Percentiles rank a stretch among this genome's conserved stretches.
Evolutionary conservation across 2,797 vertebrate genomes (phyloP).

Genomic region (Thaleichthys pacificus): DNA sequence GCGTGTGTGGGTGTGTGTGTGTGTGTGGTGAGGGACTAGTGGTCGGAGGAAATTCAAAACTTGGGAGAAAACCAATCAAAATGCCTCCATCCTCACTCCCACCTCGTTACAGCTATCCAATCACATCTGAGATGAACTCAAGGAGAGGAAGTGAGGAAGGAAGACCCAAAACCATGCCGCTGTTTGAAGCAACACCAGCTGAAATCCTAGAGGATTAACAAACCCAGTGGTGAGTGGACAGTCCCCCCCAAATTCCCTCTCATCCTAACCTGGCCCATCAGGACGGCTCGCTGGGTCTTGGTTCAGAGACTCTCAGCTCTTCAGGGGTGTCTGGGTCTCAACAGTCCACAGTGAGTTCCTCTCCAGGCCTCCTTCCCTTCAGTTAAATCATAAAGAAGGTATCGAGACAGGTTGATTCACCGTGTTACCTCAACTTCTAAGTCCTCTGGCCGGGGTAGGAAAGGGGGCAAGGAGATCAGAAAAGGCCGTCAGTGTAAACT

Average conservation of each 20-base stretch:
- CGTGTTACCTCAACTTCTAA: not conserved
- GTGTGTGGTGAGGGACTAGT: not conserved
- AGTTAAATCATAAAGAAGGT: not conserved
- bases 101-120: not conserved
- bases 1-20: too few species aligned
- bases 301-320: too few species aligned
- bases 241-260: not conserved
- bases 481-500: constrained; percentile 7
- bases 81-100: not conserved
- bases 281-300: too few species aligned
- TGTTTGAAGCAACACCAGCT: too few species aligned
- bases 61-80: not conserved
- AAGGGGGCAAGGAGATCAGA: constrained; percentile 10
- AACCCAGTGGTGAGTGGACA: too few species aligned
- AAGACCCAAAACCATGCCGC: not conserved
- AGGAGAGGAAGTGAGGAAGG: not conserved
- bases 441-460: constrained; percentile 3
- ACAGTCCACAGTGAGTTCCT: constrained; percentile 13
- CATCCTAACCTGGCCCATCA: too few species aligned
- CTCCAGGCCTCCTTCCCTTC: not conserved
- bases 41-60: not conserved
- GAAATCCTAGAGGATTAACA: too few species aligned
- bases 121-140: not conserved
- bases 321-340: constrained; percentile 10
- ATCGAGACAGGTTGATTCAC: not conserved